Conservation (phyloP, 2,797 vertebrate genomes). For the Hipposideros larvatus region DNA sequence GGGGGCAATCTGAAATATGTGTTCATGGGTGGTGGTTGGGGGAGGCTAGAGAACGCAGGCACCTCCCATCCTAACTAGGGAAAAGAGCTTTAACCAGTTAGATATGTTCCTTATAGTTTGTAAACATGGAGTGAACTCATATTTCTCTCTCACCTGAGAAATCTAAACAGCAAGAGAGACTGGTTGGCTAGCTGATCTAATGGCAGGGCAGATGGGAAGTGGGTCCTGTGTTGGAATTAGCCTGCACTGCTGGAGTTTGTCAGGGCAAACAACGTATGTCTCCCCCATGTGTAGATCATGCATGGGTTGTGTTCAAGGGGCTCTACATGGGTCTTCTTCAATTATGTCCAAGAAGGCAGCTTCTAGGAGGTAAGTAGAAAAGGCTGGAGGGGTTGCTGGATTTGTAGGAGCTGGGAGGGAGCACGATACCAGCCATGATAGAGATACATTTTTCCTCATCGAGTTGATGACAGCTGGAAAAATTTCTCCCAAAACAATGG, state of each 20-base stretch:
- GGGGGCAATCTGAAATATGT: neutral
- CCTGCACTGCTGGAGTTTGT: neutral
- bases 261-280: neutral
- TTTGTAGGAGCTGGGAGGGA: neutral
- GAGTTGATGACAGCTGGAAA: neutral
- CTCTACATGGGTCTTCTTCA: neutral
- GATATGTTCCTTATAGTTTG: neutral
- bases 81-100: neutral
- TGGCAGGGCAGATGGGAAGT: neutral
- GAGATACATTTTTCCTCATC: neutral
- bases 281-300: neutral
- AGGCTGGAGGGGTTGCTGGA: neutral
- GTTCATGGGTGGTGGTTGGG: too few species aligned
- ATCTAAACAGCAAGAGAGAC: neutral
- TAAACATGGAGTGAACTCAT: neutral
- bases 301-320: neutral
- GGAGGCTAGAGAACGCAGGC: neutral
- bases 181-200: neutral
- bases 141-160: neutral
- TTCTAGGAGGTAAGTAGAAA: neutral
- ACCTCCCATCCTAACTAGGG: neutral
- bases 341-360: neutral
- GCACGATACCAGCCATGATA: neutral
- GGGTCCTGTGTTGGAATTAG: neutral
- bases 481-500: neutral